Evolutionary conservation across 2,888 invertebrate genomes (phyloP).

Genomic region (Cecidostiba fungosa): DNA sequence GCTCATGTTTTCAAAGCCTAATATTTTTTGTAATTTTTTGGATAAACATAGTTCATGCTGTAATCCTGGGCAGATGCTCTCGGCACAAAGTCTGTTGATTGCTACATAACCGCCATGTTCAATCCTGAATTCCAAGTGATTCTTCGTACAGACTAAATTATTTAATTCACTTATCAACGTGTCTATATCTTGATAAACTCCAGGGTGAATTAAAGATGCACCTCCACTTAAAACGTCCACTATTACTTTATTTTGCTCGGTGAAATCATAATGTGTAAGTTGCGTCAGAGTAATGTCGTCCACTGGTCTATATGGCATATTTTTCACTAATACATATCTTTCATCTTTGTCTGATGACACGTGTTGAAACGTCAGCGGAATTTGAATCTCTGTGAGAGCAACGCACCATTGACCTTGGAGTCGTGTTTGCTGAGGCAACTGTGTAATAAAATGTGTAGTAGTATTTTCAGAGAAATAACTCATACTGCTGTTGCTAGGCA

Average conservation of each 20-base stretch:
- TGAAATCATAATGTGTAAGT: too few species aligned
- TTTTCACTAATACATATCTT: background rate
- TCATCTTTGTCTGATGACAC: background rate
- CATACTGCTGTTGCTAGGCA: background rate
- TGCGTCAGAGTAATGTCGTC: too few species aligned
- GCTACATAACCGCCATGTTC: background rate
- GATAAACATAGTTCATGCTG: background rate
- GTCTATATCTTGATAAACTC: background rate
- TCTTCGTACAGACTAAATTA: background rate
- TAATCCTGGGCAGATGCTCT: background rate
- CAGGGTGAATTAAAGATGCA: background rate
- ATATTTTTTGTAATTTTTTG: background rate
- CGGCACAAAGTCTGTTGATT: background rate
- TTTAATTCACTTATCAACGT: background rate
- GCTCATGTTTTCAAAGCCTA: background rate
- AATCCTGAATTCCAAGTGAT: background rate
- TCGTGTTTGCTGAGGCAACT: background rate
- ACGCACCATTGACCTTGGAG: background rate
- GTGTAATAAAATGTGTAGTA: background rate
- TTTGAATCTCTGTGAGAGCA: background rate
- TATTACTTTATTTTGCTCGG: background rate
- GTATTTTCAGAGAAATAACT: background rate
- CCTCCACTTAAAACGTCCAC: background rate
- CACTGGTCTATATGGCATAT: background rate
- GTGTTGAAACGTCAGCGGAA: conserved; percentile 7